A percentile compares a stretch with the other conserved stretches of the same genome.
phyloP scores from a whole-genome alignment of 2,888 invertebrate species.

The Lasioglossum lativentre region DNA sequence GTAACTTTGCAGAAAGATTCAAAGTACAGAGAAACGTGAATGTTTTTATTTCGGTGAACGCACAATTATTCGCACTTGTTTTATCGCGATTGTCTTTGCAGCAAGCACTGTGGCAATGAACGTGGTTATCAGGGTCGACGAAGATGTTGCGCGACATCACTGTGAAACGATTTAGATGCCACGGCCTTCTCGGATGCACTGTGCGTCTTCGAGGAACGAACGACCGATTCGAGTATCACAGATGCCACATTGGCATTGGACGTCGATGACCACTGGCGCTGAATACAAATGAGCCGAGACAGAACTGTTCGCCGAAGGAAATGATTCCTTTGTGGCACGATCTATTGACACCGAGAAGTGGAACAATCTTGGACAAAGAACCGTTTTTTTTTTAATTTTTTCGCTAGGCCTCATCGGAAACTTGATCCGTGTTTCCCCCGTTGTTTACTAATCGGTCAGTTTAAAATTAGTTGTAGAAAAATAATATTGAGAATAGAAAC shows the following conservation, averaged over 20 bases:
- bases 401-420: not conserved
- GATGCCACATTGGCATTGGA: slow-evolving; percentile 54
- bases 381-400: not conserved
- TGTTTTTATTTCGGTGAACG: not conserved
- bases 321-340: slow-evolving; percentile 24
- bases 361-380: not conserved
- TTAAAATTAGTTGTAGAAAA: not conserved
- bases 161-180: slow-evolving; percentile 17
- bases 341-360: slow-evolving; percentile 13
- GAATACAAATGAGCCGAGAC: slow-evolving; percentile 50
- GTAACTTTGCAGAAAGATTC: not conserved
- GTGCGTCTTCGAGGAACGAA: slow-evolving; percentile 33
- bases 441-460: not conserved
- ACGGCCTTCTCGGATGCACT: slow-evolving; percentile 28
- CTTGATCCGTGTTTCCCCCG: not conserved
- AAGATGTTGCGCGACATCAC: slow-evolving; percentile 1
- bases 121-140: not conserved
- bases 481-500: no score
- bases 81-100: not conserved
- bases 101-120: not conserved
- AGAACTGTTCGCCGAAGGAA: slow-evolving; percentile 8
- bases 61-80: not conserved
- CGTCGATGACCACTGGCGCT: slow-evolving; percentile 42
- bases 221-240: slow-evolving; percentile 39
- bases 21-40: not conserved